Percentiles rank a stretch among this genome's conserved stretches.
These are phyloP conservation scores for Gadopsis marmoratus DNA, from an alignment of 2,797 vertebrate genomes.

Conservation along the genomic window DNA sequence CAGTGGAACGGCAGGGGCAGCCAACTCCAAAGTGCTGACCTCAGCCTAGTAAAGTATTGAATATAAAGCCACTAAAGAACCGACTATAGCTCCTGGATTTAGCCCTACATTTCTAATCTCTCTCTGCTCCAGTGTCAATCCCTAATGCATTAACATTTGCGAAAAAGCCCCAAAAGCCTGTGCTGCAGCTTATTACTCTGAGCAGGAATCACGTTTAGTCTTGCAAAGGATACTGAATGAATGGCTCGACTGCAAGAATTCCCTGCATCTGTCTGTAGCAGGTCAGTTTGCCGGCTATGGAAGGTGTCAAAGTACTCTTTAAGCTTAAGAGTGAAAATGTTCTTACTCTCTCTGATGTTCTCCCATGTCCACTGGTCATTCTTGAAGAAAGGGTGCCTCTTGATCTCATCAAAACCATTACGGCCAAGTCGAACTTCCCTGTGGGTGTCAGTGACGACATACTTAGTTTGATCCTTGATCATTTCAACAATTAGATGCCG, in stretches of 20 bases:
- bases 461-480: neutral
- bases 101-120: conserved; percentile 66
- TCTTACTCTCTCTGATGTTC: conserved; percentile 94
- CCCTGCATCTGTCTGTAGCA: conserved; percentile 77
- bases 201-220: conserved; percentile 69
- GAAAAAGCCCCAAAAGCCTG: conserved; percentile 56
- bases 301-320: conserved; percentile 31
- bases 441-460: conserved; percentile 17
- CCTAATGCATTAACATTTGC: conserved; percentile 49
- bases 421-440: conserved; percentile 97
- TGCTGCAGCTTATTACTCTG: conserved; percentile 62
- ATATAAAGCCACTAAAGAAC: conserved; percentile 73
- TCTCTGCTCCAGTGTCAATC: conserved; percentile 53
- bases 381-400: conserved; percentile 97
- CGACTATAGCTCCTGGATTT: conserved; percentile 67
- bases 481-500: neutral
- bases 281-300: conserved; percentile 58
- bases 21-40: conserved; percentile 70
- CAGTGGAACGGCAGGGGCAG: conserved; percentile 41
- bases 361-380: conserved; percentile 99
- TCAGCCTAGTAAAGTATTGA: conserved; percentile 66
- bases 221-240: conserved; percentile 75
- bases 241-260: conserved; percentile 75
- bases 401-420: conserved; percentile 98
- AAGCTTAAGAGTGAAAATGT: neutral